These are phyloP conservation scores for Trachemys scripta DNA, from an alignment of 2,113 vertebrate genomes.

Conservation along the genomic window DNA sequence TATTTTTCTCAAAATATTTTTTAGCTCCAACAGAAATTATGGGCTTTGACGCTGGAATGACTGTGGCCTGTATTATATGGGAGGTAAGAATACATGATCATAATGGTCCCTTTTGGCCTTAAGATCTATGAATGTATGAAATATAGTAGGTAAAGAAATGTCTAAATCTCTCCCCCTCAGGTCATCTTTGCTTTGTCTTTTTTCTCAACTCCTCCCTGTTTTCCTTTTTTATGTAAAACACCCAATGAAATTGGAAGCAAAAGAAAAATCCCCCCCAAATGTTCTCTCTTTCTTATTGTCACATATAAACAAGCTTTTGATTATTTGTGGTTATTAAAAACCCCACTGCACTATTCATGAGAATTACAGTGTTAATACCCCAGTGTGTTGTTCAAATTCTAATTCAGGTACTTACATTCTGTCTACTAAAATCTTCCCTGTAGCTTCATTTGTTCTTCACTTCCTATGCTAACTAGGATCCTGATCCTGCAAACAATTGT, in stretches of 20 bases:
- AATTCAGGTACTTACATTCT: neutral
- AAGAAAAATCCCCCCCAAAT: neutral
- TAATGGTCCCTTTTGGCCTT: neutral
- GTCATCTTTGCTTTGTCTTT: accelerated
- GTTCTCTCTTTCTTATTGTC: neutral
- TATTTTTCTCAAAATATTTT: neutral
- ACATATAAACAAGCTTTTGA: neutral
- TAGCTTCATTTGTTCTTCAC: neutral
- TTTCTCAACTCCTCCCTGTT: accelerated
- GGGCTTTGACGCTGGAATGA: neutral
- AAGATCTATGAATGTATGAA: neutral
- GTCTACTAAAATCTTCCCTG: neutral
- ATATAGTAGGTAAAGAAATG: neutral
- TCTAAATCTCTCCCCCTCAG: neutral
- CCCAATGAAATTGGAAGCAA: neutral
- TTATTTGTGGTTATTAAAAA: neutral
- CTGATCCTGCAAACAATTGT: neutral
- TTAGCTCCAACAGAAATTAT: neutral
- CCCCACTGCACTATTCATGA: neutral
- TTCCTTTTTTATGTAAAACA: neutral
- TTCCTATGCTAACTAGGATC: neutral
- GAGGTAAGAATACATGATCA: accelerated
- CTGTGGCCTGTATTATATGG: neutral
- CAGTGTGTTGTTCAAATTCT: neutral
- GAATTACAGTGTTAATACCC: neutral